These are phyloP conservation scores for Xenopus borealis DNA, from an alignment of 2,113 vertebrate genomes.

Conservation along the genomic window DNA sequence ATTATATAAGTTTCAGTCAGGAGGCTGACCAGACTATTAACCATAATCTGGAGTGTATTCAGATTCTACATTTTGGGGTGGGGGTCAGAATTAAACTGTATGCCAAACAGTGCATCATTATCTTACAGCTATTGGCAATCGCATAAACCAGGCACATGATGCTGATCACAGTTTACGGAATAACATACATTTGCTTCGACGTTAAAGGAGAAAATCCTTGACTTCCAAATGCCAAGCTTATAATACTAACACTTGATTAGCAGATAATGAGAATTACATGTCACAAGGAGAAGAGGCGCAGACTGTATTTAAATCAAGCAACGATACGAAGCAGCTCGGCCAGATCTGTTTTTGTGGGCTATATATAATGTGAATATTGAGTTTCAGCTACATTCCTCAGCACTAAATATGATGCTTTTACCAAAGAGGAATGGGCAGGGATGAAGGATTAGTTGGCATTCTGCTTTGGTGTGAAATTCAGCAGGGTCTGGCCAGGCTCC, in stretches of 20 bases:
- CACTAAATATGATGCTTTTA: conserved; percentile 11
- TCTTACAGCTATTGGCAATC: conserved; percentile 1
- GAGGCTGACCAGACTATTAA: neutral
- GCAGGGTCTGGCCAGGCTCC: conserved; percentile 40
- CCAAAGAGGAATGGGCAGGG: conserved; percentile 8
- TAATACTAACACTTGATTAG: conserved; percentile 43
- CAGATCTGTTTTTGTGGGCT: neutral
- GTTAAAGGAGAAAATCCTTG: conserved; percentile 30
- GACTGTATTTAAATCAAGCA: conserved; percentile 5
- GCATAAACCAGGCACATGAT: neutral
- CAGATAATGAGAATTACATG: conserved; percentile 35
- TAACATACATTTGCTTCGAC: conserved; percentile 21
- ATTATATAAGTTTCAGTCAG: neutral
- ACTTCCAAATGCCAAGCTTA: conserved; percentile 34
- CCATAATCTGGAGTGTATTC: neutral
- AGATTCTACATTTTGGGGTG: conserved; percentile 1
- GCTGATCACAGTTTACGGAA: conserved; percentile 13
- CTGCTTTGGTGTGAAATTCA: conserved; percentile 41
- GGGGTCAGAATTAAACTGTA: conserved; percentile 13
- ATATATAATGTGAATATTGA: neutral
- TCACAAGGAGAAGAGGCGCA: conserved; percentile 7
- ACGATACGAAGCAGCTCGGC: neutral
- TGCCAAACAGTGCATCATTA: conserved; percentile 23
- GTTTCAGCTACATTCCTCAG: neutral
- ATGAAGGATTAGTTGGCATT: conserved; percentile 39